Conservation (phyloP, 2,113 vertebrate species). For the Melanotaenia duboulayi region DNA sequence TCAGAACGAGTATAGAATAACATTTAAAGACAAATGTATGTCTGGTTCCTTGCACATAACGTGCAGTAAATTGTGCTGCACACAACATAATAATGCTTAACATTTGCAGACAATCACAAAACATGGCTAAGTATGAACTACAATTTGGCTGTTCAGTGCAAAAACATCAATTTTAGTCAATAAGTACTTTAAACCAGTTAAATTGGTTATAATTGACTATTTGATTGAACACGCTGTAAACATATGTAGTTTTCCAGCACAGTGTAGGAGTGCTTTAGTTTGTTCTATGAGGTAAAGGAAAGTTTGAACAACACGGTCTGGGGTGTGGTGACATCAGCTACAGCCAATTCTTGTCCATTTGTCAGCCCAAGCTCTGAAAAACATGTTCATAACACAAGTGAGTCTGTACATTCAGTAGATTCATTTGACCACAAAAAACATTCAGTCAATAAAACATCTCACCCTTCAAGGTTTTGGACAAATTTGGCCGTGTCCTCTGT, state of each 20-base stretch:
- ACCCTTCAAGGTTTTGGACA: slow-evolving; percentile 94
- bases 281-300: slow-evolving; percentile 88
- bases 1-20: slow-evolving; percentile 23
- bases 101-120: slow-evolving; percentile 31
- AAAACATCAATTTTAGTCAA: slow-evolving; percentile 35
- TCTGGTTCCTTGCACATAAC: slow-evolving; percentile 30
- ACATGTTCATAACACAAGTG: slow-evolving; percentile 33
- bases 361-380: slow-evolving; percentile 89
- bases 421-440: not conserved
- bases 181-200: slow-evolving; percentile 26
- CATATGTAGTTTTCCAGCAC: slow-evolving; percentile 15
- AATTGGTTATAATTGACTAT: slow-evolving; percentile 18
- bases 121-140: slow-evolving; percentile 25
- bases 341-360: slow-evolving; percentile 93
- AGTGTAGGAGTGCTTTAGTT: slow-evolving; percentile 33
- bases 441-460: slow-evolving; percentile 27
- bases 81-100: slow-evolving; percentile 27
- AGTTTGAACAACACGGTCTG: slow-evolving; percentile 96
- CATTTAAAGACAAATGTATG: slow-evolving; percentile 24
- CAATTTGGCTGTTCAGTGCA: slow-evolving; percentile 64
- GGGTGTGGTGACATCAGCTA: slow-evolving; percentile 94
- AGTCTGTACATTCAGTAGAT: slow-evolving; percentile 11
- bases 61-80: slow-evolving; percentile 34
- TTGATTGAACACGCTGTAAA: slow-evolving; percentile 49
- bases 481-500: slow-evolving; percentile 92